Evolutionary conservation across 2,113 vertebrate species (phyloP), one percentile per base, ranked within the genome.

Genomic region (Mirounga angustirostris): DNA sequence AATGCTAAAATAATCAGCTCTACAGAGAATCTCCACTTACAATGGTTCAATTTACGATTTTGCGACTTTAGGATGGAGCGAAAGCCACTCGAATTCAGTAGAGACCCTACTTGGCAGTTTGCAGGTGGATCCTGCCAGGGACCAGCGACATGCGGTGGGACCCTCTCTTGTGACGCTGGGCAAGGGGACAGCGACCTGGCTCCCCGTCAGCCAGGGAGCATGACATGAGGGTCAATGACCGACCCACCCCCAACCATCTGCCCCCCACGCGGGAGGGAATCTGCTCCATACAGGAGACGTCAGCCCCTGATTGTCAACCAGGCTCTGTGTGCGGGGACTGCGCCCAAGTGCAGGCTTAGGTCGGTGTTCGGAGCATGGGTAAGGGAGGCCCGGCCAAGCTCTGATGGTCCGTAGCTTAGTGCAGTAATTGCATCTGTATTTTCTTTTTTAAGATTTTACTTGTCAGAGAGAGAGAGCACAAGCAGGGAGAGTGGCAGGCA

Each of bases 241-340:
- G 8, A 74, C 71, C 71, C 71, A 22, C 71, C 4, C 2, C 71
- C 67, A 16, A 6, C 15, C 5, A 2, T 78, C 74, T 19, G 76
- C 5, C 2, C 28, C 46, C 46, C 28, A 52, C 21, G 1, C 4
- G 0, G 4, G 46, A 7, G 4, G 43, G 14, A 22, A 26, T 52
- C 74, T 18, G 46, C 24, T 7, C 7, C 2, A 7, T 30, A 14
- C 74, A 18, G 3, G 15, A 1, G 26, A 30, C 1, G 0, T 30
- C 43, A 4, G 15, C 43, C 5, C 46, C 46, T 52, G 43, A 10
- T 14, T 50, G 13, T 52, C 28, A 52, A 21, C 30, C 16, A n/a
- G 33, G 67, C 33, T 19, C 18, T 19, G 16, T 10, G 18, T 7
- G 8, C 4, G 7, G 36, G 67, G 67, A n/a, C 19, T 69, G 18